Evolutionary conservation across 2,113 vertebrate species (phyloP), one percentile per base, ranked within the genome.

Genomic region (Etheostoma spectabile): DNA sequence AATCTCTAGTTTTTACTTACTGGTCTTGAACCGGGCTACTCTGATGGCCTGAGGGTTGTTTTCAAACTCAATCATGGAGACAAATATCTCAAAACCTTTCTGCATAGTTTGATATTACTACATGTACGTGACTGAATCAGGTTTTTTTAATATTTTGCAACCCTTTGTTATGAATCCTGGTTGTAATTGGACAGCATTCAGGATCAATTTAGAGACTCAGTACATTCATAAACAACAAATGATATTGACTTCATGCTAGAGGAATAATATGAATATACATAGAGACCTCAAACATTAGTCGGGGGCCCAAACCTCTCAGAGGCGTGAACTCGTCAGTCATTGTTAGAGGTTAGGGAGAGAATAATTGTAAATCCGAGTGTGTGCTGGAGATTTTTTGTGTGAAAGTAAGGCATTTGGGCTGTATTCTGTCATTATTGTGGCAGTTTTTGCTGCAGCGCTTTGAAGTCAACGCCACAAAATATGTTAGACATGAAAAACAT

Each of bases 251-350:
- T 45, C 7, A 3, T 22, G 30, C 22, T 21, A 1, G 59, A 49
- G 27, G n/a, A 4, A 24, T 14, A 71, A 69, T 11, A 7, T 59
- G 45, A 66, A 27, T 5, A 69, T 14, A 46, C 80, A 52, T 22
- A 33, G 2, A 79, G 65, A 79, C 59, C 14, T 81, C 56, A 74
- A 76, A 49, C 59, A 19, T 22, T 30, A 49, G 24, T n/a, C 11
- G 14, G 7, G 22, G 22, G 1, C 56, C 55, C 5, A 2, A 38
- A n/a, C 67, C 70, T 79, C 76, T 74, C 75, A 42, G 57, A 59
- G 69, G 73, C 49, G 75, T 70, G 79, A 86, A 81, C 79, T 74
- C 46, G 86, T 76, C 88, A 80, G 66, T 86, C 85, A 89, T 76
- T 27, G 78, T 87, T 56, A 67, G 72, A 46, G 55, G 53, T 81